Conservation (phyloP, 2,888 invertebrate genomes). For the Acleris holmiana region DNA sequence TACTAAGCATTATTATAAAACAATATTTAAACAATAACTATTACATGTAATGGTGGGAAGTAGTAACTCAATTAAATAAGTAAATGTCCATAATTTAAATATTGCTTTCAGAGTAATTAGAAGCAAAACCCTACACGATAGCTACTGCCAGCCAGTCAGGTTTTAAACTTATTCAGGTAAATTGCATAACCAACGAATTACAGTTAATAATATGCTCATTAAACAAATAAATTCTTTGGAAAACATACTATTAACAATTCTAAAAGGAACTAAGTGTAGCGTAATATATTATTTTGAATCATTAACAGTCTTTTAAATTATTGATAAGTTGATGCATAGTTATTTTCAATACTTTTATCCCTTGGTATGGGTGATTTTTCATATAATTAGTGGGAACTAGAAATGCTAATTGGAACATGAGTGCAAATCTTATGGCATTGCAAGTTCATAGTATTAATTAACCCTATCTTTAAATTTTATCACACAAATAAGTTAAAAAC, state of each 20-base stretch:
- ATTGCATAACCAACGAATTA: conserved; percentile 71
- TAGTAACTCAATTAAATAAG: conserved; percentile 64
- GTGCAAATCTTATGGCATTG: conserved; percentile 75
- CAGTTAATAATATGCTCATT: conserved; percentile 68
- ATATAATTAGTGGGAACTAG: conserved; percentile 55
- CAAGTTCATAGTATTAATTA: conserved; percentile 67
- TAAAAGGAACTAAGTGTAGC: conserved; percentile 81
- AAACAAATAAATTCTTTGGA: conserved; percentile 79
- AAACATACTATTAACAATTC: conserved; percentile 79
- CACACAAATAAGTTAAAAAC: conserved; percentile 80
- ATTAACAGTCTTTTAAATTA: conserved; percentile 50
- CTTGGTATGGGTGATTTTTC: conserved; percentile 43
- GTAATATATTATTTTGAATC: conserved; percentile 56
- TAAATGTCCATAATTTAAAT: conserved; percentile 74
- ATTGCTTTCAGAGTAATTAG: conserved; percentile 73
- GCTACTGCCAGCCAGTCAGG: conserved; percentile 53
- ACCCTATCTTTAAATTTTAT: conserved; percentile 69
- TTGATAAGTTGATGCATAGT: conserved; percentile 53
- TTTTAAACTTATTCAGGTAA: conserved; percentile 69
- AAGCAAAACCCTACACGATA: conserved; percentile 59
- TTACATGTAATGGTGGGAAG: conserved; percentile 79
- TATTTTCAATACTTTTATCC: conserved; percentile 50
- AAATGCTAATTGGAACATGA: conserved; percentile 77
- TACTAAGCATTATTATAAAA: conserved; percentile 76
- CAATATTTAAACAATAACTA: conserved; percentile 78